Percentiles rank a stretch among this genome's conserved stretches.
These are phyloP conservation scores for Drosophila varians DNA, from an alignment of 1,140 invertebrate genomes.

Conservation along the genomic window DNA sequence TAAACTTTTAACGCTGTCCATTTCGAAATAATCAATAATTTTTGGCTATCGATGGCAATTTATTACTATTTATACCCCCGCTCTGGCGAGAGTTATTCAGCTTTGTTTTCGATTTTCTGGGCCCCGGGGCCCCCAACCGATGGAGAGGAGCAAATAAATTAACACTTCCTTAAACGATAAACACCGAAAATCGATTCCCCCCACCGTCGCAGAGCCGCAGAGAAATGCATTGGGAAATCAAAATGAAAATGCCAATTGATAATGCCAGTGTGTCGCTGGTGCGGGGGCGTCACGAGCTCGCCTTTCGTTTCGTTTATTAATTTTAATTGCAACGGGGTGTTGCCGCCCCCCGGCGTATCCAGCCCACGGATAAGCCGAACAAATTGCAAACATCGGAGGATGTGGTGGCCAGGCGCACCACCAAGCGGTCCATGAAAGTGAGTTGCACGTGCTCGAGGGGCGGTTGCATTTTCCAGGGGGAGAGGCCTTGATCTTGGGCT, in stretches of 20 bases:
- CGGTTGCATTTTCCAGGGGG: not conserved
- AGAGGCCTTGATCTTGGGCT: constrained; percentile 29
- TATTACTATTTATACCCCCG: constrained; percentile 59
- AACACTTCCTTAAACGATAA: constrained; percentile 82
- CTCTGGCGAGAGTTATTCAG: not conserved
- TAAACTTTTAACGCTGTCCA: constrained; percentile 79
- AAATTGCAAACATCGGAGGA: constrained; percentile 37
- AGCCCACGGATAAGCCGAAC: constrained; percentile 39
- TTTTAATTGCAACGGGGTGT: constrained; percentile 68
- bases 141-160: constrained; percentile 73
- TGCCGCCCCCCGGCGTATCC: constrained; percentile 46
- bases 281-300: constrained; percentile 51
- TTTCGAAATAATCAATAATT: constrained; percentile 82
- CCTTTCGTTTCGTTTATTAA: constrained; percentile 72
- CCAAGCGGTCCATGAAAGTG: constrained; percentile 18
- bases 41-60: constrained; percentile 79
- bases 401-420: constrained; percentile 3
- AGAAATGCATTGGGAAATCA: constrained; percentile 42
- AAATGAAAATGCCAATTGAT: constrained; percentile 52
- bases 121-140: constrained; percentile 10
- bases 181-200: constrained; percentile 22
- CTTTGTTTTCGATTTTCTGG: constrained; percentile 33
- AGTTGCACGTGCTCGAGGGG: constrained; percentile 27
- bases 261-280: constrained; percentile 40
- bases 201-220: not conserved